phyloP scores from a whole-genome alignment of 2,113 vertebrate species.

The Lutjanus erythropterus region DNA sequence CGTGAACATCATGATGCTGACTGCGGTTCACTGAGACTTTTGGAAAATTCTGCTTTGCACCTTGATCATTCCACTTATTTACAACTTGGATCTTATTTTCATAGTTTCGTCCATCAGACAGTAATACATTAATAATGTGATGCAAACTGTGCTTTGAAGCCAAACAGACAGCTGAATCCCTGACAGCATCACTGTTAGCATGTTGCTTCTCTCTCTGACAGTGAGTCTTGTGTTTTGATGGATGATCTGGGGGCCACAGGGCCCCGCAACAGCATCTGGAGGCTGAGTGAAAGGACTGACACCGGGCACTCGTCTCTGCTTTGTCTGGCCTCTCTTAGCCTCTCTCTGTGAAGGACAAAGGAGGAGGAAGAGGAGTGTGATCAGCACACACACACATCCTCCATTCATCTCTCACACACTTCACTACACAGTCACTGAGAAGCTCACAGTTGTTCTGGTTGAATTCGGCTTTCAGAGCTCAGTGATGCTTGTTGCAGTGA shows the following conservation, averaged over 20 bases:
- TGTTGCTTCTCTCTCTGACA: background rate
- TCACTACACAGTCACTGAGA: background rate
- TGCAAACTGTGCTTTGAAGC: background rate
- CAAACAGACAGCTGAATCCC: background rate
- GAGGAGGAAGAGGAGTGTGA: background rate
- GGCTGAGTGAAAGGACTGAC: constrained; percentile 11
- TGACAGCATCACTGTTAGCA: background rate
- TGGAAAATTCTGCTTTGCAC: no score
- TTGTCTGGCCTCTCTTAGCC: background rate
- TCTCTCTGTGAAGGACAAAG: constrained; percentile 16
- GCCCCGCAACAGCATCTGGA: constrained; percentile 33
- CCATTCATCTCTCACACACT: background rate
- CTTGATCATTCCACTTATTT: no score
- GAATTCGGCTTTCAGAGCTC: background rate
- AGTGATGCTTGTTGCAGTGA: background rate
- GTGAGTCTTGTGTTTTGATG: background rate
- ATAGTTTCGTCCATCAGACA: background rate
- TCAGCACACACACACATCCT: constrained; percentile 5
- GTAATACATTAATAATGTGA: background rate
- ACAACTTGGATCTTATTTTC: background rate
- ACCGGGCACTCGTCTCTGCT: constrained; percentile 11
- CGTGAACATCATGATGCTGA: no score
- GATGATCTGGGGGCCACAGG: constrained; percentile 3
- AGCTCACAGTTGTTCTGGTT: background rate
- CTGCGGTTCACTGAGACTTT: no score